A percentile compares a stretch with the other conserved stretches of the same genome.
Evolutionary conservation across 2,113 vertebrate genomes (phyloP).

Genomic region (Spermophilus dauricus): DNA sequence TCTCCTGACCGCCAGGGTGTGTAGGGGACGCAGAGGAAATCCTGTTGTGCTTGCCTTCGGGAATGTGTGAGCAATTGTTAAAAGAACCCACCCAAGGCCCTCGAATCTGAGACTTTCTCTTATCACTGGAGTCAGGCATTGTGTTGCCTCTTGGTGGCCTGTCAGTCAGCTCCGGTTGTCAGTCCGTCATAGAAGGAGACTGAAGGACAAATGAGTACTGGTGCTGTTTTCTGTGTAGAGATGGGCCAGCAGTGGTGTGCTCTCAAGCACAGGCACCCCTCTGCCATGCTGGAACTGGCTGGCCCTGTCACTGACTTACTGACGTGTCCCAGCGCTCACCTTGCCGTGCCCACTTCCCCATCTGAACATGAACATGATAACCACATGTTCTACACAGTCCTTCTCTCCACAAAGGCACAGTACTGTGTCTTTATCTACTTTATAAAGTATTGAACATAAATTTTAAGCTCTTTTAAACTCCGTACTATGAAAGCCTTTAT

Average conservation of each 20-base stretch:
- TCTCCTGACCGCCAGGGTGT: not conserved
- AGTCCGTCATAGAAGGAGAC: not conserved
- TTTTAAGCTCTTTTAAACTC: not conserved
- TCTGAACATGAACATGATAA: not conserved
- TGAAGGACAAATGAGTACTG: not conserved
- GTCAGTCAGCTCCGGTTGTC: too few species aligned
- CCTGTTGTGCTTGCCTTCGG: not conserved
- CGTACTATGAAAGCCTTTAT: not conserved
- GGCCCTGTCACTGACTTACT: rapidly evolving
- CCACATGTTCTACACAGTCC: not conserved
- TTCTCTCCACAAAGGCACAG: not conserved
- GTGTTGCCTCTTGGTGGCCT: too few species aligned
- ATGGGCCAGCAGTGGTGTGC: not conserved
- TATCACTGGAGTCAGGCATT: too few species aligned
- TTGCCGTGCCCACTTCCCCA: rapidly evolving
- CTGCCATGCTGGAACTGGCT: rapidly evolving
- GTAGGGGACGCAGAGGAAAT: not conserved
- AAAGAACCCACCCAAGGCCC: not conserved
- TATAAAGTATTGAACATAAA: not conserved
- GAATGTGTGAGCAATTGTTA: not conserved
- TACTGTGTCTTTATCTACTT: not conserved
- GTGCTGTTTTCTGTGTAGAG: not conserved
- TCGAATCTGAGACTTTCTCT: not conserved
- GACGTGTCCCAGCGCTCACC: rapidly evolving
- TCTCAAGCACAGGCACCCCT: rapidly evolving